Conservation (phyloP, 1,140 invertebrate species). For the Anastrepha ludens region DNA sequence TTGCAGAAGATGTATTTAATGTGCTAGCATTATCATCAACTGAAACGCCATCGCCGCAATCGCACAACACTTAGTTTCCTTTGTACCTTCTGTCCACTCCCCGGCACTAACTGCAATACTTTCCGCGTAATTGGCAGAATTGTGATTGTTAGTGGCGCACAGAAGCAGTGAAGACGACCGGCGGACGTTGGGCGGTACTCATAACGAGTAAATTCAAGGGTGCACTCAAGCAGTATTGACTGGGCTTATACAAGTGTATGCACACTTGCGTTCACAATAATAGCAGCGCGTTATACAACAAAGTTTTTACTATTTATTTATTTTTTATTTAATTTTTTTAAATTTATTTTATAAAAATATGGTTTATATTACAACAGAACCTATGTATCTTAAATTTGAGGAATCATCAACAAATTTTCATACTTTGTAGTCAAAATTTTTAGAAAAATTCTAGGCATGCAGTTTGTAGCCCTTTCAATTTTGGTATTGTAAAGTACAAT, state of each 20-base stretch:
- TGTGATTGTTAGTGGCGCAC: background rate
- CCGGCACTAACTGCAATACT: constrained; percentile 6
- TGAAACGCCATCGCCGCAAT: constrained; percentile 38
- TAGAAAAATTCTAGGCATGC: too few relatives aligned
- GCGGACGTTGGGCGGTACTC: background rate
- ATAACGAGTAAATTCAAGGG: constrained; percentile 26
- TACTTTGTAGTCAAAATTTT: too few relatives aligned
- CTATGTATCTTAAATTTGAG: too few relatives aligned
- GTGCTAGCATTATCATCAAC: constrained; percentile 29
- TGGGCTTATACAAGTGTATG: background rate
- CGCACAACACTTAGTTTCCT: background rate
- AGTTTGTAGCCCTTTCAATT: too few relatives aligned
- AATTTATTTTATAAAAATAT: too few relatives aligned
- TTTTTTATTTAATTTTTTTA: too few relatives aligned
- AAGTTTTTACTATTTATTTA: too few relatives aligned
- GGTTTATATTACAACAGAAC: too few relatives aligned
- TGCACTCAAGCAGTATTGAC: background rate
- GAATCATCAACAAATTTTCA: too few relatives aligned
- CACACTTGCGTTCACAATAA: too few relatives aligned
- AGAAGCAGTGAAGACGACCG: background rate
- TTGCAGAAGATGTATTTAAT: constrained; percentile 32
- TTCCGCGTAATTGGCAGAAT: constrained; percentile 43
- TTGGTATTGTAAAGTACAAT: too few relatives aligned
- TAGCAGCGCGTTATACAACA: too few relatives aligned
- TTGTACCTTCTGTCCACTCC: background rate